phyloP scores from a whole-genome alignment of 2,888 invertebrate species.

The Shargacucullia verbasci region DNA sequence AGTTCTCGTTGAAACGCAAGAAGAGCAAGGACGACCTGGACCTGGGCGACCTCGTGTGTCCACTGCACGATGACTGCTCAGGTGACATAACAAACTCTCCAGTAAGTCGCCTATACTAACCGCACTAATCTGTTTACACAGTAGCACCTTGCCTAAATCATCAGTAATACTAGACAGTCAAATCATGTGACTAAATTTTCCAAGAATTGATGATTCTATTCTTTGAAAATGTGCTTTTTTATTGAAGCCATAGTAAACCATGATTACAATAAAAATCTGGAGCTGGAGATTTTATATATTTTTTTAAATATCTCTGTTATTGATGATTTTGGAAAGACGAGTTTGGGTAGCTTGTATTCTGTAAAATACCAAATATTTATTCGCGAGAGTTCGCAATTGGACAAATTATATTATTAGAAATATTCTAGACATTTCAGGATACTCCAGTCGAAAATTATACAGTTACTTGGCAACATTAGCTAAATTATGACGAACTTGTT shows the following conservation, averaged over 20 bases:
- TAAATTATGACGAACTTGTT: slow-evolving; percentile 2
- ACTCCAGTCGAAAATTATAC: slow-evolving; percentile 1
- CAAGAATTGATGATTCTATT: no score
- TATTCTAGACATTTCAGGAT: slow-evolving; percentile 36
- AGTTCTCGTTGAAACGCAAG: slow-evolving; percentile 96
- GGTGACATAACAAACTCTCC: slow-evolving; percentile 82
- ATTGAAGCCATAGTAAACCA: no score
- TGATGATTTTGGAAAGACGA: slow-evolving; percentile 28
- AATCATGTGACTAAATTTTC: no score
- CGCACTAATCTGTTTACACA: slow-evolving; percentile 75
- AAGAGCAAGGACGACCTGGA: slow-evolving; percentile 95
- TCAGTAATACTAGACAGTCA: no score
- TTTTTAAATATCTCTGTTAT: neutral
- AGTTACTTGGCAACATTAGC: neutral
- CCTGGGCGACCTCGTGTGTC: slow-evolving; percentile 96
- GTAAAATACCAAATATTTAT: neutral
- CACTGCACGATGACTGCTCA: slow-evolving; percentile 90
- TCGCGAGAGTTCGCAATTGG: neutral
- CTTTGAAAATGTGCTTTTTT: no score
- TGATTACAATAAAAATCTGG: no score
- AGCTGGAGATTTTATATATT: no score
- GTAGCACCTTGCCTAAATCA: slow-evolving; percentile 35
- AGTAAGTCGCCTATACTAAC: slow-evolving; percentile 84
- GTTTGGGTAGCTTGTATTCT: slow-evolving; percentile 5
- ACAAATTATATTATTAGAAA: neutral